Base-by-base conservation (phyloP, 2,113 vertebrate genomes). In the Esox niger region DNA sequence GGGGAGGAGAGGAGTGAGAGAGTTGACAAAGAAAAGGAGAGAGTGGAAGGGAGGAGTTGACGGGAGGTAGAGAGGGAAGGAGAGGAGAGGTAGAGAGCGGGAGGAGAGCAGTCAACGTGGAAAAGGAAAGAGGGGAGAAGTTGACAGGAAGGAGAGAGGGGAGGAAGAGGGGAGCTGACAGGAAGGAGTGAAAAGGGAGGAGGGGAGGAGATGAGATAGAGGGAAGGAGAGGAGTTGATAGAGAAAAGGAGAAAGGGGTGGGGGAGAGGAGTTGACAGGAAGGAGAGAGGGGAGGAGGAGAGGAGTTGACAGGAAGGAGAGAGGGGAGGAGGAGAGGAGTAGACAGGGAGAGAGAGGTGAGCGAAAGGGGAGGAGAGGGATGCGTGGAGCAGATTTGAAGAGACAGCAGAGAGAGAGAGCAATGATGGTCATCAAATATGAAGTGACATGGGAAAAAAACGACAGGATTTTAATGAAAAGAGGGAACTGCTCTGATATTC, bases 401-500 rank as follows among this genome's bases (percentile, higher is more conserved):
- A 52, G n/a, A 21, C 20, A 52, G 38, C 10, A 23, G 13, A 35
- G 31, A 68, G 55, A 29, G 52, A 68, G 32, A 33, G 23, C 27
- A 6, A 62, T 11, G 2, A 10, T 1, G n/a, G 38, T 13, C 1
- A 0, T 4, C 0, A 56, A 6, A 17, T 46, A 23, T 10, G 9
- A 30, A 49, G 3, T 61, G 38, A 43, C 15, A 43, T 43, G 38
- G 38, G 17, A 43, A 43, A 43, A 15, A 15, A 4, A 43, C 38
- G 5, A 15, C 13, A 43, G 38, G 38, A 4, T 43, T 43, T 43
- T 15, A 43, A 43, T 17, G 11, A 74, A 52, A 52, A 52, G n/a
- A 69, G 2, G 1, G 52, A 65, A 66, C 56, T 66, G 69, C 13
- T 69, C 31, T 31, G 62, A 30, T 1, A 43, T 63, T 68, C 59